phyloP scores from a whole-genome alignment of 53 echinoderm and acorn worm species.

The Echinarachnius parma region DNA sequence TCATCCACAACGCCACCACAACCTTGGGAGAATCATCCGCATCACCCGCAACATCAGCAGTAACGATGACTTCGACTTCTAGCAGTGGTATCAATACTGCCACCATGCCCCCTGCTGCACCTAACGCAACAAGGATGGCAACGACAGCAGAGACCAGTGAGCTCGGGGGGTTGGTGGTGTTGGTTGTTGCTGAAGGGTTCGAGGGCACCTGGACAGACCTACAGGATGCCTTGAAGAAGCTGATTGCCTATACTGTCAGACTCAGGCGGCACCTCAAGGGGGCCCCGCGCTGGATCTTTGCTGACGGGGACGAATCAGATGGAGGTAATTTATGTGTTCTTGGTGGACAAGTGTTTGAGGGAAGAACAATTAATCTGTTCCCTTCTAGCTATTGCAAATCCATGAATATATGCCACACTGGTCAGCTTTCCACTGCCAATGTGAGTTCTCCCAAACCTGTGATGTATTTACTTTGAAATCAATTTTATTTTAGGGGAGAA shows the following conservation, averaged over 20 bases:
- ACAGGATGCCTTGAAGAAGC: conserved; percentile 45
- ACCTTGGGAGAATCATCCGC: conserved; percentile 12
- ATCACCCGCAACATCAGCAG: not conserved
- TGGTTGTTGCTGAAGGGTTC: conserved; percentile 5
- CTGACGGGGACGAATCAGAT: conserved; percentile 33
- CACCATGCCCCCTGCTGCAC: not conserved
- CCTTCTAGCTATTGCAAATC: too few species aligned
- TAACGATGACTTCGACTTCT: not conserved
- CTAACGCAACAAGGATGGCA: not conserved
- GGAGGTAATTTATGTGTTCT: conserved; percentile 16
- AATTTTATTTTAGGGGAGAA: too few species aligned
- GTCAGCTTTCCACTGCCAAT: too few species aligned
- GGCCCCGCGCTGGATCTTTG: conserved; percentile 53
- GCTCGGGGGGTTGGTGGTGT: not conserved
- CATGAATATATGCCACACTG: too few species aligned
- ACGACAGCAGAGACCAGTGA: not conserved
- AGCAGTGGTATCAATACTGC: not conserved
- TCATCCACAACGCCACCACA: conserved; percentile 80
- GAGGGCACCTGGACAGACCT: conserved; percentile 40
- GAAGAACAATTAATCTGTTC: too few species aligned
- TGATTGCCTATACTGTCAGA: conserved; percentile 58
- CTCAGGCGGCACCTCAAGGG: conserved; percentile 71
- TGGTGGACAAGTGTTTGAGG: too few species aligned
- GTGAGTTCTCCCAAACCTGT: too few species aligned
- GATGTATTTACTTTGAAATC: too few species aligned